phyloP scores from a whole-genome alignment of 1,140 invertebrate species.

The Psilanteris sp. region DNA sequence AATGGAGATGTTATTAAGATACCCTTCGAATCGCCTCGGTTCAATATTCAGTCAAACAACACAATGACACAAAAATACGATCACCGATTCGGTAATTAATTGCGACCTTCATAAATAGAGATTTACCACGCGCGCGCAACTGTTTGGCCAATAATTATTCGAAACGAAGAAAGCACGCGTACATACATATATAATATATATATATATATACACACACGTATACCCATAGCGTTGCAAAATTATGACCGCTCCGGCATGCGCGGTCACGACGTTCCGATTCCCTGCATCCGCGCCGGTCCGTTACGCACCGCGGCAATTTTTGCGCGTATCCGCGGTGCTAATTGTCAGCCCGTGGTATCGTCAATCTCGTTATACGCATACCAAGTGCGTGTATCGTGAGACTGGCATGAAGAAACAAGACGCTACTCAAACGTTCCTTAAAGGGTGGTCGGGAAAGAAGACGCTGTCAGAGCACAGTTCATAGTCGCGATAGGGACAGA shows the following conservation, averaged over 20 bases:
- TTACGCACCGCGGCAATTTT: slow-evolving; percentile 39
- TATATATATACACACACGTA: too few species aligned
- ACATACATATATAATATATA: too few species aligned
- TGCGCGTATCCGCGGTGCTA: slow-evolving; percentile 69
- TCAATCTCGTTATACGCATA: slow-evolving; percentile 76
- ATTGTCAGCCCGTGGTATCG: slow-evolving; percentile 75
- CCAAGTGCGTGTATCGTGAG: slow-evolving; percentile 70
- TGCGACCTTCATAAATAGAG: too few species aligned
- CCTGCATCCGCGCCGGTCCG: slow-evolving; percentile 22
- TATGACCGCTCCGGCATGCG: too few species aligned
- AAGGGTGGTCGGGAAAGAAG: slow-evolving; percentile 62
- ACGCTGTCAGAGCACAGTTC: slow-evolving; percentile 33
- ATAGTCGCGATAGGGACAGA: slow-evolving; percentile 48
- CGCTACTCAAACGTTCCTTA: slow-evolving; percentile 62
- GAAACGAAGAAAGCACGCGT: too few species aligned
- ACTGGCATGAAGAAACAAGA: slow-evolving; percentile 53
- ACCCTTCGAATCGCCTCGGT: not conserved
- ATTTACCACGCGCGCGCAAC: too few species aligned
- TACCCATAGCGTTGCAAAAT: too few species aligned
- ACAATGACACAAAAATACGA: too few species aligned
- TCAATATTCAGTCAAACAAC: too few species aligned
- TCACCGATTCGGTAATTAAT: too few species aligned
- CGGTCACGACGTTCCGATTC: not conserved
- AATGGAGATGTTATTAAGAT: slow-evolving; percentile 30
- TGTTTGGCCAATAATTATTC: too few species aligned